Base-by-base conservation (phyloP, 1,140 invertebrate species). In the Anastatus disparis region DNA sequence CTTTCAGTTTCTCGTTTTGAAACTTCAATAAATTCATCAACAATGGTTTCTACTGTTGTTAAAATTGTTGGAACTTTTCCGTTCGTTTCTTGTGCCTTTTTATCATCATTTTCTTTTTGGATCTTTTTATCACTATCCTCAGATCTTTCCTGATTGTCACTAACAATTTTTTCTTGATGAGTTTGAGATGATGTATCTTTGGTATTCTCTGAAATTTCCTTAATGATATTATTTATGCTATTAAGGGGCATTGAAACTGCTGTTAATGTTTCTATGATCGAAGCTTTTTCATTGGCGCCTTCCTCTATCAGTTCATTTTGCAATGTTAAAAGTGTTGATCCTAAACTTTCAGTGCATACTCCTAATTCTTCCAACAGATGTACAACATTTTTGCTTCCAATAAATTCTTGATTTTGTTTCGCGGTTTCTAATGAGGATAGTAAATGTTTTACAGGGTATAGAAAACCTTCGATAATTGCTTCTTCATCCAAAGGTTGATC, bases 401-500 rank as follows among this genome's bases (percentile, higher is more conserved):
- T 3, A 8, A 31, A 10, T 20, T 20, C 61, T 44, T 9, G 12
- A 2, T 68, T 66, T 8, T 56, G 9, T 17, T 76, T 76, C 2
- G 82, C 38, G 27, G 58, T 48, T 52, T 71, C 79, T 31, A 85
- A 73, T 7, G 82, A 75, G 1, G 76, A 78, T 2, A 72, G 40
- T 48, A 85, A 75, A 42, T 75, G 74, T 76, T 84, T 82, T 2
- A 76, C 71, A 12, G 84, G 82, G 73, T 80, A 82, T 40, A 85
- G 52, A 48, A 85, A 84, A 27, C 79, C 82, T 75, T 85, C 82
- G 7, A 85, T 72, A 17, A 85, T 81, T 0, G 76, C 79, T 62
- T 84, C 83, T 55, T 82, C 82, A 26, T 84, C 82, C 10, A 82
- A 55, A 2, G 73, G 46, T 62, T 81, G 78, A 55, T 75, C 77